Percentiles rank a stretch among this genome's conserved stretches.
These are phyloP conservation scores for Python bivittatus DNA, from an alignment of 2,113 vertebrate species.

Conservation along the genomic window DNA sequence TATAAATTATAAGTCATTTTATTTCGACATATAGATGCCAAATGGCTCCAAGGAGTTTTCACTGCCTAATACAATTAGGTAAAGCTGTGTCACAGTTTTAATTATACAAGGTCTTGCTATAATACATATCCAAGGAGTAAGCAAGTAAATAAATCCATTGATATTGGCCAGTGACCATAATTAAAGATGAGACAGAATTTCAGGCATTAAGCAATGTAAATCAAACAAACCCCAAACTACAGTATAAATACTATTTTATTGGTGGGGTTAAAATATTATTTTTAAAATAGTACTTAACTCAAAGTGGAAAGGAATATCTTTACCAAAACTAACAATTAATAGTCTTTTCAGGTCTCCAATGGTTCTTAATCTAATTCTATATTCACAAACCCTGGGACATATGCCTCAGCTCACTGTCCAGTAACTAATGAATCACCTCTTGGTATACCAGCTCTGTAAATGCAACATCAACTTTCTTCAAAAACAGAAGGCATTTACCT, in stretches of 20 bases:
- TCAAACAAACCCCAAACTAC: background rate
- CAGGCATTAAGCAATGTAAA: background rate
- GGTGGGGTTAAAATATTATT: background rate
- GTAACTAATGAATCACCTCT: background rate
- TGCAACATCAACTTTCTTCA: background rate
- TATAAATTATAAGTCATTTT: constrained; percentile 51
- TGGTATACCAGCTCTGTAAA: background rate
- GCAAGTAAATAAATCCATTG: background rate
- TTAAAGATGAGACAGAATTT: background rate
- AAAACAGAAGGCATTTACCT: background rate
- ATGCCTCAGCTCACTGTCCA: background rate
- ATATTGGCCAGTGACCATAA: background rate
- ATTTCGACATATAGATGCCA: constrained; percentile 36
- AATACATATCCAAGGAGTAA: constrained; percentile 18
- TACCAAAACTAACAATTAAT: background rate
- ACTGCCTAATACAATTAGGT: constrained; percentile 20
- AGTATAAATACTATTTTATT: background rate
- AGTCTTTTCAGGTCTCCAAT: background rate
- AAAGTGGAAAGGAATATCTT: background rate
- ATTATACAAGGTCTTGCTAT: constrained; percentile 24
- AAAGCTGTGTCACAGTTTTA: constrained; percentile 29
- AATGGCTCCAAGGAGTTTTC: constrained; percentile 28
- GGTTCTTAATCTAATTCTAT: background rate
- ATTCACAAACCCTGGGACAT: background rate
- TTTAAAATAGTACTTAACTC: background rate